Evolutionary conservation across 2,113 vertebrate genomes (phyloP), one percentile per base, ranked within the genome.

Genomic region (Herpetotheres cachinnans): DNA sequence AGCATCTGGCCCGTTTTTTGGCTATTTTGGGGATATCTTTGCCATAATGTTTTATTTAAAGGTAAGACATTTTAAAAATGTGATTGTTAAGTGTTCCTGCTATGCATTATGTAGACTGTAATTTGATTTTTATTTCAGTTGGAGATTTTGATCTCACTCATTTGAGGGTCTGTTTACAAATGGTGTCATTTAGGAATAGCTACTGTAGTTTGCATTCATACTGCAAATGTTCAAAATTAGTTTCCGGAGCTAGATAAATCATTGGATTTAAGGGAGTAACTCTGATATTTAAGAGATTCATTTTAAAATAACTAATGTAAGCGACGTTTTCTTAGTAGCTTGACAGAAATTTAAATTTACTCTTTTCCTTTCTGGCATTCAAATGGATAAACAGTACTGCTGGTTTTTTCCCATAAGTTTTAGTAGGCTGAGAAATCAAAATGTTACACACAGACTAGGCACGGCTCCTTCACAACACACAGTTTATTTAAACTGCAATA

Each of bases 1-100:
- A 85, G 56, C 40, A 47, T 42, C 38, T 95, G 77, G 59, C 69
- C 82, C 67, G 72, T 13, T 88, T 88, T 93, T 79, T 70, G 40
- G 26, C 84, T 95, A 76, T 91, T 93, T 94, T 83, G 26, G 54
- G 62, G 49, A 85, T 90, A 54, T 92, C 65, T 85, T 87, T 85
- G 44, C 49, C 22, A 27, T 74, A 65, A 83, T 87, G 24, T 89
- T 81, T 84, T 86, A 74, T 65, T 79, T 90, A 36, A 78, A 92
- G 76, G 50, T 66, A 93, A 82, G 59, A 62, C 20, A 27, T 63
- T 67, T 71, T 13, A 7, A 90, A 95, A 86, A 19, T 32, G 7
- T 27, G 19, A 40, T 79, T 55, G 7, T 44, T 74, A 38, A 67
- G 27, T 56, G 14, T 74, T 86, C 25, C 49, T 69, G 24, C 52